These are phyloP conservation scores for Aphaenogaster ashmeadi DNA, from an alignment of 1,140 invertebrate genomes.

Conservation along the genomic window DNA sequence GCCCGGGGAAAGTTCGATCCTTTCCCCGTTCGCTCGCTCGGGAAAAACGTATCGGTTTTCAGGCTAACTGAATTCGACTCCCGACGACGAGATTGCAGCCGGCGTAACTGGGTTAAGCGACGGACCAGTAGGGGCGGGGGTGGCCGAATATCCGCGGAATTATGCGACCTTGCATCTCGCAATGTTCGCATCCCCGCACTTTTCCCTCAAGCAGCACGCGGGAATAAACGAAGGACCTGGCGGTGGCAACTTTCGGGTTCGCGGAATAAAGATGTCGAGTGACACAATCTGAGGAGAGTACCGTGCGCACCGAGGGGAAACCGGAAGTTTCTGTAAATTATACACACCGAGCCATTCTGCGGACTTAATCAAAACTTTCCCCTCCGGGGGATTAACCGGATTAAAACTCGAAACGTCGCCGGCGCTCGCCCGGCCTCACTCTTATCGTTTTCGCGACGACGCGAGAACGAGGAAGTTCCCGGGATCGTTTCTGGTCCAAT, in stretches of 20 bases:
- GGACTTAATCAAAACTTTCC: slow-evolving; percentile 69
- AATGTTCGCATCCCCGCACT: not conserved
- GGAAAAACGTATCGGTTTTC: slow-evolving; percentile 45
- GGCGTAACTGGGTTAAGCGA: slow-evolving; percentile 69
- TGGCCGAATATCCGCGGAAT: slow-evolving; percentile 25
- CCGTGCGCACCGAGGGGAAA: too few relatives aligned
- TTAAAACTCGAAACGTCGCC: slow-evolving; percentile 54
- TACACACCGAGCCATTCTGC: slow-evolving; percentile 31
- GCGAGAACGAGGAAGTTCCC: slow-evolving; percentile 68
- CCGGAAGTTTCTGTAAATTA: slow-evolving; percentile 48
- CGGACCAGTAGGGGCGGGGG: not conserved
- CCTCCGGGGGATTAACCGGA: slow-evolving; percentile 58
- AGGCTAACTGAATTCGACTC: slow-evolving; percentile 47
- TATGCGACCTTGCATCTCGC: slow-evolving; percentile 7
- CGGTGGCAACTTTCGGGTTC: not conserved
- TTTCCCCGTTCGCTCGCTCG: slow-evolving; percentile 35
- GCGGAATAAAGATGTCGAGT: not conserved
- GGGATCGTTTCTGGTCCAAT: slow-evolving; percentile 71
- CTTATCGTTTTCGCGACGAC: slow-evolving; percentile 68
- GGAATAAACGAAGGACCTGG: not conserved
- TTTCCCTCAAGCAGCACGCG: not conserved
- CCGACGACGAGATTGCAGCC: slow-evolving; percentile 62
- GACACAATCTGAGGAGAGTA: not conserved
- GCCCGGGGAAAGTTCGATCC: slow-evolving; percentile 23
- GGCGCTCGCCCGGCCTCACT: slow-evolving; percentile 22